Percentiles rank a stretch among this genome's conserved stretches.
Conservation (phyloP, 2,797 vertebrate genomes). For the Arctocebus calabarensis region DNA sequence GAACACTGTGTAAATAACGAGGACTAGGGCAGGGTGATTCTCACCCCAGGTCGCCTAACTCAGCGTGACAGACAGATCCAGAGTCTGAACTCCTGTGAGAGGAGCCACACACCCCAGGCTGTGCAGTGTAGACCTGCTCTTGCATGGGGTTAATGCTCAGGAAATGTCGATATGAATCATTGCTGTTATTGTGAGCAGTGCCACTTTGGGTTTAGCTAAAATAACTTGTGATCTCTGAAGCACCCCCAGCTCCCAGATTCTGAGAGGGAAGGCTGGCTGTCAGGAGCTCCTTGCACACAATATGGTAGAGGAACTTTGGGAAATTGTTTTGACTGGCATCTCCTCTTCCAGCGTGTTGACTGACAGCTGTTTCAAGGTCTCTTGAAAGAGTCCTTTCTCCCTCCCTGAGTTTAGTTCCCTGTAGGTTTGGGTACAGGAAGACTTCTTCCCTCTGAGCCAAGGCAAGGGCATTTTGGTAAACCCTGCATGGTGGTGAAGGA, state of each 20-base stretch:
- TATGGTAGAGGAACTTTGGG: neutral
- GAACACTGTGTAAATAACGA: neutral
- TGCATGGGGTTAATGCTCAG: neutral
- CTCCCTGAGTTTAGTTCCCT: slow-evolving; percentile 8
- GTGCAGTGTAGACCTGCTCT: neutral
- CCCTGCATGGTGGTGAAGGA: neutral
- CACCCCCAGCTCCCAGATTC: neutral
- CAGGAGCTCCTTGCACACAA: neutral
- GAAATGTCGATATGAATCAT: rapidly evolving
- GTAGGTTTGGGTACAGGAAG: slow-evolving; percentile 55
- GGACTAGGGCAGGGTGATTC: neutral
- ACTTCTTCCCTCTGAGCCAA: neutral
- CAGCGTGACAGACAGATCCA: rapidly evolving
- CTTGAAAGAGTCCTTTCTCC: slow-evolving; percentile 72
- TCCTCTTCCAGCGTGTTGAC: slow-evolving; percentile 1
- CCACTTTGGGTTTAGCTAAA: neutral
- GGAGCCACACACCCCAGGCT: neutral
- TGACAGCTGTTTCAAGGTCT: slow-evolving; percentile 79
- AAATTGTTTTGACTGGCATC: slow-evolving; percentile 49
- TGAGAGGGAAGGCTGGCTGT: neutral
- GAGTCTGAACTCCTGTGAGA: neutral
- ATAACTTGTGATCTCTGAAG: neutral
- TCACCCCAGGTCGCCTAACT: neutral
- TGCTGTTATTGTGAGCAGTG: neutral
- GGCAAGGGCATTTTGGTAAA: slow-evolving; percentile 26